phyloP scores from a whole-genome alignment of 1,140 invertebrate species.

The Cepaea nemoralis region DNA sequence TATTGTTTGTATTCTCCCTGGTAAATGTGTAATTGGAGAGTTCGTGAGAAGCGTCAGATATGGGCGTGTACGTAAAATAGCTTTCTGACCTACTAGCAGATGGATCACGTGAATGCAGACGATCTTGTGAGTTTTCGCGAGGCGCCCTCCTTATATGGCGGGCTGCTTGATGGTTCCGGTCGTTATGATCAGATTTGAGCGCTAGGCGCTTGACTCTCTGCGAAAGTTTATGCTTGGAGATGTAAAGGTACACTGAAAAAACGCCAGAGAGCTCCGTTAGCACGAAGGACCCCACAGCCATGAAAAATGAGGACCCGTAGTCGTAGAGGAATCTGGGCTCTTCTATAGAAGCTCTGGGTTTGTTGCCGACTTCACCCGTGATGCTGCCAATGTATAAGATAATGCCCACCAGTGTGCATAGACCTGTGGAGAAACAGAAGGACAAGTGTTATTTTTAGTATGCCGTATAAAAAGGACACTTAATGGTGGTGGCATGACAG shows the following conservation, averaged over 20 bases:
- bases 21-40: conserved; percentile 68
- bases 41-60: conserved; percentile 69
- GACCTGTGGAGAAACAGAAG: conserved; percentile 58
- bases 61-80: conserved; percentile 70
- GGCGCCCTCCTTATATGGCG: conserved; percentile 32
- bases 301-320: conserved; percentile 71
- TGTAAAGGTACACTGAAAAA: conserved; percentile 71
- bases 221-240: conserved; percentile 68
- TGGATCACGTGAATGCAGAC: conserved; percentile 62
- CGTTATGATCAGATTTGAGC: conserved; percentile 55
- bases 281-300: conserved; percentile 69
- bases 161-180: conserved; percentile 42
- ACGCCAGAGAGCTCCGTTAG: conserved; percentile 70
- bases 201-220: conserved; percentile 67
- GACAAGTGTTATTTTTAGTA: no score
- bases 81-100: conserved; percentile 69
- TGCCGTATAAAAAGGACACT: no score
- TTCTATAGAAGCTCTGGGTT: conserved; percentile 62
- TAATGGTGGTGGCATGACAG: no score
- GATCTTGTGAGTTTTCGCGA: conserved; percentile 57
- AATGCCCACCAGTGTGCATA: conserved; percentile 69
- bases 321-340: conserved; percentile 65
- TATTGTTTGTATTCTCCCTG: conserved; percentile 66
- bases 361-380: conserved; percentile 70
- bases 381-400: conserved; percentile 71